These are phyloP conservation scores for Laticauda laticaudata DNA, from an alignment of 2,113 vertebrate species.

Conservation along the genomic window DNA sequence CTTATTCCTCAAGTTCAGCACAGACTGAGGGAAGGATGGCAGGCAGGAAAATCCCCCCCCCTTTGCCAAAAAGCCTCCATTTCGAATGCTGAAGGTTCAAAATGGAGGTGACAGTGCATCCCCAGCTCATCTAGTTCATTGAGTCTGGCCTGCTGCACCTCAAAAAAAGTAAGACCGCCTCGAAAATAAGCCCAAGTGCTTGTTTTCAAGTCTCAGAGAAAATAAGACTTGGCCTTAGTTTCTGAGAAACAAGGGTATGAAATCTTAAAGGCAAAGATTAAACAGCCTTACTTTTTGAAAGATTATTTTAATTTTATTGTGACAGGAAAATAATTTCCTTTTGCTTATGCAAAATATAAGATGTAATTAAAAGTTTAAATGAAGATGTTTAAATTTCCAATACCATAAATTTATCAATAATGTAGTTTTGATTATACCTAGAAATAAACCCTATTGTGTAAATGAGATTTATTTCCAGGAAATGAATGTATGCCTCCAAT, in stretches of 20 bases:
- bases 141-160: too few species aligned
- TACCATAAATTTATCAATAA: neutral
- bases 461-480: neutral
- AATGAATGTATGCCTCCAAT: neutral
- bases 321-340: slow-evolving; percentile 44
- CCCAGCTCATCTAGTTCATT: too few species aligned
- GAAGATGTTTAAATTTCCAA: neutral
- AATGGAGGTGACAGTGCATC: too few species aligned
- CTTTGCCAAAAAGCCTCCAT: too few species aligned
- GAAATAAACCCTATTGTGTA: neutral
- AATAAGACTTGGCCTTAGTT: too few species aligned
- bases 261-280: slow-evolving; percentile 45
- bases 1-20: too few species aligned
- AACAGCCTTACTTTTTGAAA: slow-evolving; percentile 37
- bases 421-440: neutral
- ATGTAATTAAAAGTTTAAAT: neutral
- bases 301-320: slow-evolving; percentile 18
- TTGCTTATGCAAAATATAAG: slow-evolving; percentile 42
- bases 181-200: too few species aligned
- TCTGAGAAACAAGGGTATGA: neutral
- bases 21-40: too few species aligned
- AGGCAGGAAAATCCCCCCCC: too few species aligned
- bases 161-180: too few species aligned
- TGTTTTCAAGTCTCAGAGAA: too few species aligned
- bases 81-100: too few species aligned